phyloP scores from a whole-genome alignment of 1,140 invertebrate species.

The Polypedilum pembai region DNA sequence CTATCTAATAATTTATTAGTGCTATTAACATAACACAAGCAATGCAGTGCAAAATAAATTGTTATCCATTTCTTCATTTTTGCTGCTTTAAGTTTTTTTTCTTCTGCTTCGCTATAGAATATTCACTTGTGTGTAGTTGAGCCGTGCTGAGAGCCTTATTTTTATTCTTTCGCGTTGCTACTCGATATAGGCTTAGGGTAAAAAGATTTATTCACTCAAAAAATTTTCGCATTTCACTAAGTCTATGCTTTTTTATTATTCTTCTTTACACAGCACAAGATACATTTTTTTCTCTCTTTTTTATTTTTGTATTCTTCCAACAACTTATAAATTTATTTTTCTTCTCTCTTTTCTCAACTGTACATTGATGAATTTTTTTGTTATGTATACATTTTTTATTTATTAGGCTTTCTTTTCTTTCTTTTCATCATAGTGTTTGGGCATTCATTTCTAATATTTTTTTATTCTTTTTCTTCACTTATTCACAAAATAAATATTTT shows the following conservation, averaged over 20 bases:
- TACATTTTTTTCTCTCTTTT: background rate
- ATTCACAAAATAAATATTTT: background rate
- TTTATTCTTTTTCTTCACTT: background rate
- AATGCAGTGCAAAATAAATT: conserved; percentile 19
- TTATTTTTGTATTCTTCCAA: conserved; percentile 26
- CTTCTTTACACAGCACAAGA: background rate
- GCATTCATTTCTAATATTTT: background rate
- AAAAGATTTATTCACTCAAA: conserved; percentile 25
- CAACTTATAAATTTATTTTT: conserved; percentile 25
- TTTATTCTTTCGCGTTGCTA: background rate
- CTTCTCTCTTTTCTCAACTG: background rate
- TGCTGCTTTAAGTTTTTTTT: background rate
- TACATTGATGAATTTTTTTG: background rate
- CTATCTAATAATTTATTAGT: conserved; percentile 26
- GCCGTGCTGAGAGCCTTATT: background rate
- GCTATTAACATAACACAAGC: background rate
- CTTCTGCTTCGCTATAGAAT: too few relatives aligned
- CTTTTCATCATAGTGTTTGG: background rate
- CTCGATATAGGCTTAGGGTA: background rate
- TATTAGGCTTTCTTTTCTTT: background rate
- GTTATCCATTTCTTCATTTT: conserved; percentile 17
- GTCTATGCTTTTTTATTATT: background rate
- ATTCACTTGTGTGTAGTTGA: background rate
- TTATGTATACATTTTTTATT: background rate
- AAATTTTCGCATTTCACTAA: conserved; percentile 24